Evolutionary conservation across 53 echinoderm and acorn worm genomes (phyloP).

Genomic region (Echinarachnius parma): DNA sequence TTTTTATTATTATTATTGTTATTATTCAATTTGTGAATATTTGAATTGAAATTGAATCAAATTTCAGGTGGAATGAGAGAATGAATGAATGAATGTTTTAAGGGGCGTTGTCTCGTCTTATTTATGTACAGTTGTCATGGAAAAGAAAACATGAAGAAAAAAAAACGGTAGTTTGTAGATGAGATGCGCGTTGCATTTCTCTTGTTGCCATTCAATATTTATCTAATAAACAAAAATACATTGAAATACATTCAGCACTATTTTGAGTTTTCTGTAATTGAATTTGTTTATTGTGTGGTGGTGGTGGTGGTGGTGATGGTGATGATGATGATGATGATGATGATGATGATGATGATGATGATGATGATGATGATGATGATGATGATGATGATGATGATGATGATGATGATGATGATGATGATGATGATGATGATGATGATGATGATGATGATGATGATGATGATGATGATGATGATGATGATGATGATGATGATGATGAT

Average conservation of each 20-base stretch:
- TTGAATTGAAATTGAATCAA: not conserved
- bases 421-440: conserved; percentile 15
- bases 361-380: conserved; percentile 44
- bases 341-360: conserved; percentile 51
- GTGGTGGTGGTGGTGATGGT: not conserved
- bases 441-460: conserved; percentile 24
- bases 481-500: conserved; percentile 29
- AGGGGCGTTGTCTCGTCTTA: conserved; percentile 33
- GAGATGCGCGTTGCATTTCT: conserved; percentile 34
- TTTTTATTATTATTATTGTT: not conserved
- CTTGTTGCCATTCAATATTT: conserved; percentile 57
- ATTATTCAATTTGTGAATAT: not conserved
- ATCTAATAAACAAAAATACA: conserved; percentile 57
- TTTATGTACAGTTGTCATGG: conserved; percentile 42
- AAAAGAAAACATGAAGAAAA: conserved; percentile 9
- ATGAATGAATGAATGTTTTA: too few species aligned
- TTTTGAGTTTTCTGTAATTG: not conserved
- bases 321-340: conserved; percentile 1
- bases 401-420: conserved; percentile 32
- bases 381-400: conserved; percentile 18
- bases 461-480: conserved; percentile 28
- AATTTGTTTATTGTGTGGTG: not conserved
- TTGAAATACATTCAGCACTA: conserved; percentile 25
- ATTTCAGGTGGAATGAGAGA: conserved; percentile 14
- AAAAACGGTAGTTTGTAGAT: conserved; percentile 47